phyloP scores from a whole-genome alignment of 2,888 invertebrate species.

The Stegana nigrithorax region DNA sequence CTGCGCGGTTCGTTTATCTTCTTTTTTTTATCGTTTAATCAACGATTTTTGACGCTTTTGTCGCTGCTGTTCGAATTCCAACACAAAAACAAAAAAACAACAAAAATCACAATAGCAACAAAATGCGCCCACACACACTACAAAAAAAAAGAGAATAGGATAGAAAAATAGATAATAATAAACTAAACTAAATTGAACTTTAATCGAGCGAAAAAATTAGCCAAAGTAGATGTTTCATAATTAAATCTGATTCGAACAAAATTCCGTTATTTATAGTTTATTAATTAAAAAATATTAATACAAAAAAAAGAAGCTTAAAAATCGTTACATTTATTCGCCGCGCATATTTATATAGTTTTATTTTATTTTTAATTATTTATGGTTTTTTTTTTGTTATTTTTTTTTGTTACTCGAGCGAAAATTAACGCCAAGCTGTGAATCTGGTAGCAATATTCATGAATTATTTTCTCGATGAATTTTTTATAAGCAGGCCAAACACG shows the following conservation, averaged over 20 bases:
- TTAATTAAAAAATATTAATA: slow-evolving; percentile 14
- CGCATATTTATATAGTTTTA: not conserved
- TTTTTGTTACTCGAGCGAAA: not conserved
- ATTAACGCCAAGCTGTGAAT: slow-evolving; percentile 12
- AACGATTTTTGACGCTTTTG: slow-evolving; percentile 57
- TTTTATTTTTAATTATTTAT: not conserved
- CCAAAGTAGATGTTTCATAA: slow-evolving; percentile 40
- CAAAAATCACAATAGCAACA: slow-evolving; percentile 24
- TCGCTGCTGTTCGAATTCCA: slow-evolving; percentile 49
- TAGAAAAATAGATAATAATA: no score
- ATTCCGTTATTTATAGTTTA: slow-evolving; percentile 8
- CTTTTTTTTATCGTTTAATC: slow-evolving; percentile 57
- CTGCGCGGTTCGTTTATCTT: slow-evolving; percentile 32
- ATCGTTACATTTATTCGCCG: not conserved
- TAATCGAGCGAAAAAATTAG: not conserved
- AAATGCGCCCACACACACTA: not conserved
- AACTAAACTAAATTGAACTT: no score
- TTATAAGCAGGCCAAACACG: not conserved
- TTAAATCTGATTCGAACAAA: slow-evolving; percentile 51
- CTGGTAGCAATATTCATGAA: slow-evolving; percentile 13
- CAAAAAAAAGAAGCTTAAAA: not conserved
- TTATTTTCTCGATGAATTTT: slow-evolving; percentile 5
- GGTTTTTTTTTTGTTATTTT: not conserved
- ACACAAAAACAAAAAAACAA: slow-evolving; percentile 34
- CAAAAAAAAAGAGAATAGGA: not conserved